Base-by-base conservation (phyloP, 2,888 invertebrate species). In the Liodrosophila aerea region DNA sequence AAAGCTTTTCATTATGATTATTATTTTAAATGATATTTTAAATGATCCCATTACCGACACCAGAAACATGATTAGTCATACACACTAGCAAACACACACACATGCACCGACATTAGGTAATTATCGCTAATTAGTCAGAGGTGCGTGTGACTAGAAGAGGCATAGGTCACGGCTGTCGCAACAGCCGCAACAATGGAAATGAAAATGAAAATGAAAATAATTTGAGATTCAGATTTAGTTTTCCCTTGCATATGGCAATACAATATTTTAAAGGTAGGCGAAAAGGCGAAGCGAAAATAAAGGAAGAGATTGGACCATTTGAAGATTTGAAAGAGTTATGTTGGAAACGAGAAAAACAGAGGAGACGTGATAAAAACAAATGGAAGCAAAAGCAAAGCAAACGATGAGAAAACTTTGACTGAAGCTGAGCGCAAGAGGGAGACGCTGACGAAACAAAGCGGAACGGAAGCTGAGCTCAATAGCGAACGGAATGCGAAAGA, bases 381-480 rank as follows among this genome's bases (percentile, higher is more conserved):
- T 31, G 31, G 18, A 29, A 7, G 31, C n/a, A 66, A 66, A 66
- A 58, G 62, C 22, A 22, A 22, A 22, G 22, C 22, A 22, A 22
- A 22, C 22, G 22, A 22, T 22, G 22, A 22, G 22, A 22, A 22
- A 22, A 22, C 22, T 5, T 22, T 4, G 5, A 22, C 22, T 22
- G 22, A 22, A 22, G 5, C 22, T 5, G 43, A 44, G 40, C 18
- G 18, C 15, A 18, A 7, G 18, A 22, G 22, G 5, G 34, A 51
- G 39, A 41, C 13, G 33, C 51, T 39, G 40, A 51, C 61, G 51
- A 64, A 54, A 47, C 62, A 61, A 61, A 63, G 67, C 75, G 73
- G 66, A 64, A 74, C 74, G 74, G 71, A 80, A 68, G 64, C 76
- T 73, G 47, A 66, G 70, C 66, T 78, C 66, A 64, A 69, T 72